Percentiles rank a stretch among this genome's conserved stretches.
Evolutionary conservation across 2,113 vertebrate genomes (phyloP).

Genomic region (Phalacrocorax brasilianus): DNA sequence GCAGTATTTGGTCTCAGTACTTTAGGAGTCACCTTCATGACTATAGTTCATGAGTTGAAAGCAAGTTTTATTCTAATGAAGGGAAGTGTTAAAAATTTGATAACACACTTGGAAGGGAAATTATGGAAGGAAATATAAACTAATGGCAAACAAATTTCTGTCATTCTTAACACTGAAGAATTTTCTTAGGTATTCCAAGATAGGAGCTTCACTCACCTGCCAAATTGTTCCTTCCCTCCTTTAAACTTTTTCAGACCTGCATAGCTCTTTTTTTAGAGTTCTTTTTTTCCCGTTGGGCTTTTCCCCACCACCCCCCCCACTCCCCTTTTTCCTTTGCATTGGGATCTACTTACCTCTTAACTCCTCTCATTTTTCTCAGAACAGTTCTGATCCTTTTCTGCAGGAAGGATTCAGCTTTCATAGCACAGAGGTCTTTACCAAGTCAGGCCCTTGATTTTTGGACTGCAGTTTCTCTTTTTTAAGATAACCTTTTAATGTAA

Average conservation of each 20-base stretch:
- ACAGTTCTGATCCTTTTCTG: too few species aligned
- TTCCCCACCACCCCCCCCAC: too few species aligned
- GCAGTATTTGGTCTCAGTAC: neutral
- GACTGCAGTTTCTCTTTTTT: neutral
- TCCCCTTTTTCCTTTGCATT: neutral
- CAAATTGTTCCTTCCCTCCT: neutral
- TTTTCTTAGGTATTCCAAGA: neutral
- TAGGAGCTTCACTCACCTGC: neutral
- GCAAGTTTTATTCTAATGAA: neutral
- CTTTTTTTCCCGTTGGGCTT: neutral
- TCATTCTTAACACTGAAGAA: neutral
- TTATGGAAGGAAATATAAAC: neutral
- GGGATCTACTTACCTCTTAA: neutral
- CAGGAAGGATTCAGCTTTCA: too few species aligned
- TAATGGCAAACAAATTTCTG: accelerated
- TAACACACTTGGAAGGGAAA: neutral
- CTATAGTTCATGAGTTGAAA: neutral
- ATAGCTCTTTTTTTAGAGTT: neutral
- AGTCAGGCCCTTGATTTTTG: neutral
- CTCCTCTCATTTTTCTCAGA: too few species aligned
- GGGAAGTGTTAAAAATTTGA: neutral
- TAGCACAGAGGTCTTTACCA: neutral
- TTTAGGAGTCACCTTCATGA: neutral
- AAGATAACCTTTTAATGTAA: neutral
- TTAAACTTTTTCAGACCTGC: neutral